Evolutionary conservation across 2,888 invertebrate species (phyloP).

Genomic region (Glaucopsyche alexis): DNA sequence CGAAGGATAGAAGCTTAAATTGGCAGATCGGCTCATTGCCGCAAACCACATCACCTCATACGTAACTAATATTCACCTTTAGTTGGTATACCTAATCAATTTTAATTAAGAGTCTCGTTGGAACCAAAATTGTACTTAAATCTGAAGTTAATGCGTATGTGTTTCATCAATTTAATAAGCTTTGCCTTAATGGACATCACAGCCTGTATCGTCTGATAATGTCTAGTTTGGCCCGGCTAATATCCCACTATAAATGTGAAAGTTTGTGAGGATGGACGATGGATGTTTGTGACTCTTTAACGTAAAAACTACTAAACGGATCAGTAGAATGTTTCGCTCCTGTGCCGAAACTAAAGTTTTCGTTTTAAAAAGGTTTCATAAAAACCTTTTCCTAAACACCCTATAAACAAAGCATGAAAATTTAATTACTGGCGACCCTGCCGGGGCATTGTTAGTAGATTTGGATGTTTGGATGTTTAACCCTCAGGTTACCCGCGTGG

Average conservation of each 20-base stretch:
- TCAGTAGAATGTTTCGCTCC: too few species aligned
- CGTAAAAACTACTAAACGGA: too few species aligned
- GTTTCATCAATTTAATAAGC: neutral
- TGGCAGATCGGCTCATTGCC: neutral
- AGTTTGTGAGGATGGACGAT: too few species aligned
- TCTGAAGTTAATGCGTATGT: neutral
- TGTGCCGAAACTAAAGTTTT: too few species aligned
- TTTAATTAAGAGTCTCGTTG: neutral
- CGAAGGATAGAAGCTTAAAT: neutral
- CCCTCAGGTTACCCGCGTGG: conserved; percentile 41
- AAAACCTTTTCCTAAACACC: too few species aligned
- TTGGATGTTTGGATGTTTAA: conserved; percentile 54
- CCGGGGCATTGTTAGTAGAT: conserved; percentile 59
- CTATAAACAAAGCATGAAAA: conserved; percentile 40
- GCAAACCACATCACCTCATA: neutral
- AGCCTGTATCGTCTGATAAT: neutral
- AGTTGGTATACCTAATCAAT: neutral
- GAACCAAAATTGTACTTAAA: neutral
- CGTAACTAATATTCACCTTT: neutral
- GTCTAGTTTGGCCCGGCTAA: neutral
- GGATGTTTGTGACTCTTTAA: too few species aligned
- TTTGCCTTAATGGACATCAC: neutral
- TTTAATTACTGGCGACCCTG: conserved; percentile 45
- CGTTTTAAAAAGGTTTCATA: too few species aligned
- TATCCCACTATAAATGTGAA: too few species aligned